Base-by-base conservation (phyloP, 2,797 vertebrate species). In the Falco rusticolus region DNA sequence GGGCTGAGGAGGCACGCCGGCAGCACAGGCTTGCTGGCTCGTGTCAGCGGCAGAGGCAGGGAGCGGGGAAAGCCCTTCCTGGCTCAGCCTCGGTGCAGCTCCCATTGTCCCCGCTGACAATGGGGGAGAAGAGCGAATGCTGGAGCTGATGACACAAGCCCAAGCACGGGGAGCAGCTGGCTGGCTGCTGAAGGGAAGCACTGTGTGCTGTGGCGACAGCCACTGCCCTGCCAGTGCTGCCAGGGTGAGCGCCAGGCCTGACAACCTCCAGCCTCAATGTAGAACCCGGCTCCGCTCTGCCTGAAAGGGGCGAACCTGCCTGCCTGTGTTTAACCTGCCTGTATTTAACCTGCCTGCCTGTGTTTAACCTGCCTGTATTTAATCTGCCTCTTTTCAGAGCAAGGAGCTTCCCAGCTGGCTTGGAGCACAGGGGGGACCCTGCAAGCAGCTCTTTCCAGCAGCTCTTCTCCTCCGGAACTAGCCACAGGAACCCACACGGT, bases 71-170 rank as follows among this genome's bases (percentile, higher is more conserved):
- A 85, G 24, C 60, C 91, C 77, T 53, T 86, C 34, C 50, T 69
- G 1, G 0, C 51, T 28, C 31, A 5, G 64, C 22, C 34, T 3
- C 2, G 37, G 57, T 34, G 41, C 87, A 43, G 6, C 25, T 89
- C 26, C 85, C 68, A 66, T 96, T 97, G 96, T 97, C 59, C 72
- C 34, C 0, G 2, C 31, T 51, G 25, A 93, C 95, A 97, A 89
- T 91, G 61, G 69, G 53, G 70, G 45, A 17, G 76, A 84, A 57
- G 77, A 82, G 84, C 5, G 3, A 76, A 63, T 0, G 7, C 76
- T 45, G 61, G 84, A 63, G 96, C 87, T 5, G 94, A 9, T 96
- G 96, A 94, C 93, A 84, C 96, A 82, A 94, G 39, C 29, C 69
- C 79, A n/a, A 53, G 80, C 11, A 48, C 3, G 1, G 76, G 86